Evolutionary conservation across 1,140 invertebrate species (phyloP).

Genomic region (Diabrotica undecimpunctata): DNA sequence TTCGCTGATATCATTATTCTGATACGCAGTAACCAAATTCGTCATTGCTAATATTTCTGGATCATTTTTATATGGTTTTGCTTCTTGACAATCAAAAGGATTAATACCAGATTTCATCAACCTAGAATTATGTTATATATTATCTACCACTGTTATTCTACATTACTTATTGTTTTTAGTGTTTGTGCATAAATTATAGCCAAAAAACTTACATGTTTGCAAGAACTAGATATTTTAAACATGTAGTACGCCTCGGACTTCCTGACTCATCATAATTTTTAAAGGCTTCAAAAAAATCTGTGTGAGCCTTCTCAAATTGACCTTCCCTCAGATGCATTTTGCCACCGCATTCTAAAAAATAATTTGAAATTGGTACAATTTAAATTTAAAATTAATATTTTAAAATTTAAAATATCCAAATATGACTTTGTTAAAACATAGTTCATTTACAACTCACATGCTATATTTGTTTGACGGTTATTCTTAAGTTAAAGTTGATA

Average conservation of each 20-base stretch:
- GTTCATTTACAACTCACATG: too few relatives aligned
- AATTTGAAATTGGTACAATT: neutral
- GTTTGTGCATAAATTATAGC: too few relatives aligned
- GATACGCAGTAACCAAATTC: slow-evolving; percentile 96
- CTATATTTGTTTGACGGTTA: too few relatives aligned
- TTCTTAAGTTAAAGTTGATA: too few relatives aligned
- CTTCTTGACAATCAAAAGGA: slow-evolving; percentile 99
- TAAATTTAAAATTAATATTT: too few relatives aligned
- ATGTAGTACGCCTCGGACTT: slow-evolving; percentile 94
- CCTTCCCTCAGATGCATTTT: slow-evolving; percentile 99
- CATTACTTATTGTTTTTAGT: too few relatives aligned
- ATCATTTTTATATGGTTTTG: slow-evolving; percentile 99
- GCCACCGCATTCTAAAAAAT: slow-evolving; percentile 84
- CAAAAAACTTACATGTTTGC: slow-evolving; percentile 83
- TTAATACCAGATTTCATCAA: slow-evolving; percentile 99
- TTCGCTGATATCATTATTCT: slow-evolving; percentile 98
- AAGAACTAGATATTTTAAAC: slow-evolving; percentile 96
- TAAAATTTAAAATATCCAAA: too few relatives aligned
- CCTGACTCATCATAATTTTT: slow-evolving; percentile 99
- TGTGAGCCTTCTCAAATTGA: slow-evolving; percentile 98
- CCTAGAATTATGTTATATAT: slow-evolving; percentile 34
- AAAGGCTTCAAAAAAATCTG: slow-evolving; percentile 99
- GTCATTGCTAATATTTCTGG: slow-evolving; percentile 99
- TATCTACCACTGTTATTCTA: too few relatives aligned
- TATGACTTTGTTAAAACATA: too few relatives aligned